Evolutionary conservation across 1,140 invertebrate genomes (phyloP).

Genomic region (Trichogramma pretiosum): DNA sequence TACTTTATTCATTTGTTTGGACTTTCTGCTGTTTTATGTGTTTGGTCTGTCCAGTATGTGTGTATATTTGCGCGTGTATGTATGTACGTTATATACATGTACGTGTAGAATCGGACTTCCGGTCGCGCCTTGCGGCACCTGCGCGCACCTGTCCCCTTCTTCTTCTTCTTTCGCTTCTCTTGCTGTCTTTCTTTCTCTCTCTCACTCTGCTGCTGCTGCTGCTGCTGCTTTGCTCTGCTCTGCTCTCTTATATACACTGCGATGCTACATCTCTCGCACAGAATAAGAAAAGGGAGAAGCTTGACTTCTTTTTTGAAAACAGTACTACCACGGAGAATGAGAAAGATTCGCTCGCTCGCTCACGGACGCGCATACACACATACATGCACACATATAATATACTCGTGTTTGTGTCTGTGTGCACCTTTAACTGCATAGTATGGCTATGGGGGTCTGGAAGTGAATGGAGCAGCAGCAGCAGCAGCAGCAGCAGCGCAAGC

Average conservation of each 20-base stretch:
- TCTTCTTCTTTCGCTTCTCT: constrained; percentile 9
- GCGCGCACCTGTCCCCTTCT: constrained; percentile 33
- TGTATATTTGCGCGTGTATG: too few relatives aligned
- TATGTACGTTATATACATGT: too few relatives aligned
- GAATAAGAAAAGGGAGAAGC: too few relatives aligned
- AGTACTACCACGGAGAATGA: constrained; percentile 12
- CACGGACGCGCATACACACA: constrained; percentile 5
- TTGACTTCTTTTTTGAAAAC: constrained; percentile 16
- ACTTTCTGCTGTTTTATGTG: too few relatives aligned
- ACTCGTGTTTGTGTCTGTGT: not conserved
- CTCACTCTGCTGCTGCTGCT: not conserved
- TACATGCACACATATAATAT: too few relatives aligned
- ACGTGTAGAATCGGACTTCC: constrained; percentile 33
- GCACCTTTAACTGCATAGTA: constrained; percentile 12
- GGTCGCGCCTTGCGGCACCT: constrained; percentile 37
- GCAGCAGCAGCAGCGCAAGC: not conserved
- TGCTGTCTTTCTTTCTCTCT: not conserved
- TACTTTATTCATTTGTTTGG: constrained; percentile 20
- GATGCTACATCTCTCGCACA: too few relatives aligned
- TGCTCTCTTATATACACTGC: not conserved
- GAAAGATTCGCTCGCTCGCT: constrained; percentile 4
- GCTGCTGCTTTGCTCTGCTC: not conserved
- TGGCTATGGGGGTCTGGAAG: constrained; percentile 14
- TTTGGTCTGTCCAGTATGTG: too few relatives aligned
- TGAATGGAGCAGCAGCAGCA: constrained; percentile 14